Evolutionary conservation across 2,797 vertebrate genomes (phyloP).

Genomic region (Scarus forsteni): DNA sequence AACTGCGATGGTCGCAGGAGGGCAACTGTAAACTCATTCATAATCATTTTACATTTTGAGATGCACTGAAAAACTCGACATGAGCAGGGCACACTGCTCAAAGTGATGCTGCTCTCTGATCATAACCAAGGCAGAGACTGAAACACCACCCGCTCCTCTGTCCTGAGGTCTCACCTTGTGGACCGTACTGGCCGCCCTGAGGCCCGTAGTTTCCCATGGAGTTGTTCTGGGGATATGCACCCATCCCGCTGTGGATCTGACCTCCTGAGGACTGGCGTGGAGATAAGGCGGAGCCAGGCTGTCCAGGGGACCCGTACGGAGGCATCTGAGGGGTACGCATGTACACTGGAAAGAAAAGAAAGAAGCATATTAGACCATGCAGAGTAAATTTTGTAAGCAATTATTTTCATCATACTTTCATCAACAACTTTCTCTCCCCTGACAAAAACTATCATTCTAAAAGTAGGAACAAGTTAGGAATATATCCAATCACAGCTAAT

Average conservation of each 20-base stretch:
- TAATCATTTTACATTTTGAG: conserved; percentile 38
- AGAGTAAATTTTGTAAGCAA: too few species aligned
- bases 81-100: not conserved
- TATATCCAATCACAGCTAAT: too few species aligned
- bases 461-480: too few species aligned
- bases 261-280: conserved; percentile 96
- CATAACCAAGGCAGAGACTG: not conserved
- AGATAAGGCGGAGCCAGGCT: conserved; percentile 98
- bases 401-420: too few species aligned
- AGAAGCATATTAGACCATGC: conserved; percentile 9
- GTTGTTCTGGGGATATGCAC: conserved; percentile 95
- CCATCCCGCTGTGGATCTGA: conserved; percentile 95
- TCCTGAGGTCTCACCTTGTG: conserved; percentile 87
- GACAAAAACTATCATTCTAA: too few species aligned
- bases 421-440: too few species aligned
- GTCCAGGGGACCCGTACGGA: conserved; percentile 93
- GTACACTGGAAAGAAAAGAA: conserved; percentile 85
- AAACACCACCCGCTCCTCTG: not conserved
- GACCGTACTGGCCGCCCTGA: conserved; percentile 93
- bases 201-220: conserved; percentile 95
- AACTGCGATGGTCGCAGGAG: conserved; percentile 28
- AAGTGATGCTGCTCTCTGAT: not conserved
- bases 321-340: conserved; percentile 97
- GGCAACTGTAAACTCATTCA: conserved; percentile 56
- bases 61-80: not conserved